Base-by-base conservation (phyloP, 2,113 vertebrate species). In the Narcine bancroftii region DNA sequence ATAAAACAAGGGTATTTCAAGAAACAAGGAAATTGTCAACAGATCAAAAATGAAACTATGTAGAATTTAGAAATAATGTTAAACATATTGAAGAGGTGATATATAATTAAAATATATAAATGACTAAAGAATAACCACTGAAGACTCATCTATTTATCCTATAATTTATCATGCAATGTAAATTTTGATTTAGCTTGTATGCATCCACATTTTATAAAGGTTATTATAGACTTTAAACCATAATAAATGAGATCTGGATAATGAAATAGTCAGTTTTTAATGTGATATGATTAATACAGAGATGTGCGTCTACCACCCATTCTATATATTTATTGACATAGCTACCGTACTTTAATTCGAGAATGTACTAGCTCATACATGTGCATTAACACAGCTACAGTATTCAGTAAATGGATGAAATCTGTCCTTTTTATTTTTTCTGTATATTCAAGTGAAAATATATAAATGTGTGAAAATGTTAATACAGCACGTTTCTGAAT, bases 351-450 rank as follows among this genome's bases (percentile, higher is more conserved):
- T 91, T 89, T 39, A 89, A 36, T 39, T 91, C 60, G 81, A 93
- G 92, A 83, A 93, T 94, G 93, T 53, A 94, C 94, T 95, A 96
- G 94, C 93, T 95, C 94, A 94, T 93, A 96, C 94, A 94, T 94
- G 93, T 95, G 94, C 93, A 75, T 93, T 94, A 95, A 94, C 95
- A 95, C 95, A 93, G 92, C 95, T 95, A 96, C n/a, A 94, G 94
- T 91, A 45, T 45, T 29, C 11, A 47, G 11, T 60, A 96, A 94
- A 95, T 94, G 94, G 95, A 95, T 95, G 95, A 94, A 94, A 36
- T 87, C 6, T 85, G 36, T 60, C 24, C 93, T 94, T 94, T 95
- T 94, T 93, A 94, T 94, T 89, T 91, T 47, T 91, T 26, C 26
- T 71, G 89, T 91, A 94, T 92, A 92, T 95, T 93, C 93, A 93